A percentile compares a stretch with the other conserved stretches of the same genome.
These are phyloP conservation scores for Microcebus griseorufus DNA, from an alignment of 2,113 vertebrate species.

Conservation along the genomic window DNA sequence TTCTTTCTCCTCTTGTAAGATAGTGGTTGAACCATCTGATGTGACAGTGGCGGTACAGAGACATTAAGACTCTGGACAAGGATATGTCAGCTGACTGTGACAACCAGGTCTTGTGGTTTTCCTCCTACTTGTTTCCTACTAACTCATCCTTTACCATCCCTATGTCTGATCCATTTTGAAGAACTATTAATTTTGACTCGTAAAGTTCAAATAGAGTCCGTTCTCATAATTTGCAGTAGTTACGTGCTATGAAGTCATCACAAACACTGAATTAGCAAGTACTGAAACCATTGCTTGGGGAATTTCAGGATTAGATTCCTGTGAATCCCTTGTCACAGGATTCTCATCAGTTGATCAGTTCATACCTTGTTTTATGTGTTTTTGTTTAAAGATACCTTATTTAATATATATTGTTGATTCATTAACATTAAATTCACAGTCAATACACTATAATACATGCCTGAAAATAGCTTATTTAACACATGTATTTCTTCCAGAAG, in stretches of 20 bases:
- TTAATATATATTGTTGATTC: background rate
- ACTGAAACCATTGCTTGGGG: conserved; percentile 1
- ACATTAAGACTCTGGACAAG: background rate
- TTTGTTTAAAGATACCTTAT: background rate
- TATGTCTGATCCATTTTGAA: background rate
- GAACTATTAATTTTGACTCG: background rate
- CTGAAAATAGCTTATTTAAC: conserved; percentile 17
- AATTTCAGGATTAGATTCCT: background rate
- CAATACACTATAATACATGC: background rate
- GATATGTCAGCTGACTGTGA: background rate
- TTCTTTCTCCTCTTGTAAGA: background rate
- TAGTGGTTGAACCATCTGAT: background rate
- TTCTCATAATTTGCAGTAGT: background rate
- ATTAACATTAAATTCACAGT: background rate
- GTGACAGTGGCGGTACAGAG: background rate
- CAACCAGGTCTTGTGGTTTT: background rate
- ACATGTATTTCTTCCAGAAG: background rate
- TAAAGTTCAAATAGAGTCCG: background rate
- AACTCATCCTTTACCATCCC: background rate
- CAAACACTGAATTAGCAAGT: background rate
- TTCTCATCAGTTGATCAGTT: background rate
- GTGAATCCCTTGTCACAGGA: background rate
- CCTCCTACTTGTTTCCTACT: background rate
- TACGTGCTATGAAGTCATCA: background rate
- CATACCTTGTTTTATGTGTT: background rate